phyloP scores from a whole-genome alignment of 2,888 invertebrate species.

The Blera fallax region DNA sequence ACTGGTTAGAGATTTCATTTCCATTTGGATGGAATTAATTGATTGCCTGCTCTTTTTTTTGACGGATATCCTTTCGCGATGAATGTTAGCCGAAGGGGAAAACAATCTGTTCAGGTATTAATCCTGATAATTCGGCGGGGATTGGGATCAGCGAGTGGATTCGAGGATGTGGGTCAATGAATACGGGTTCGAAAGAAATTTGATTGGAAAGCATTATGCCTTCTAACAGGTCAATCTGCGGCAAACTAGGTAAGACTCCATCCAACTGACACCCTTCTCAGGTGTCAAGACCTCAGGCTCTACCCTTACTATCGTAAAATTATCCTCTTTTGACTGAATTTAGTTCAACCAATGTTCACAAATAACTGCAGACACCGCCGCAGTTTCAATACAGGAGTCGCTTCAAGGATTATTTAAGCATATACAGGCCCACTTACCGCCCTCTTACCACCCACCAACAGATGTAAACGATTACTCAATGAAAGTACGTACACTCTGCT shows the following conservation, averaged over 20 bases:
- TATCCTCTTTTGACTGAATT: neutral
- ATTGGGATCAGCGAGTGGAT: constrained; percentile 13
- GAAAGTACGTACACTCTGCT: constrained; percentile 32
- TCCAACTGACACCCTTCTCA: no score
- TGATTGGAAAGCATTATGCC: no score
- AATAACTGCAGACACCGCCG: neutral
- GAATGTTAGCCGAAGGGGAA: neutral
- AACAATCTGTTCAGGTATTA: neutral
- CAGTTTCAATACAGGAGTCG: neutral
- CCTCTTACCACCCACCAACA: constrained; percentile 65
- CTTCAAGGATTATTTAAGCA: neutral
- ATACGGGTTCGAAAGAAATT: no score
- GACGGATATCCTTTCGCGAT: neutral
- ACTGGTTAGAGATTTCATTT: constrained; percentile 21
- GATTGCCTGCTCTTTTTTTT: constrained; percentile 30
- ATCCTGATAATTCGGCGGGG: constrained; percentile 17
- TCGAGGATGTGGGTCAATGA: neutral
- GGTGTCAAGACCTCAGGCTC: no score
- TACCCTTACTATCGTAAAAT: neutral
- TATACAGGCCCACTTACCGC: neutral
- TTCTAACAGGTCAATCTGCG: no score
- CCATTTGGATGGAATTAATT: constrained; percentile 46
- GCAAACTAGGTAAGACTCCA: no score
- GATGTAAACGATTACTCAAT: constrained; percentile 80
- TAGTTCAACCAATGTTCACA: neutral